These are phyloP conservation scores for Melanotaenia pygmaea DNA, from an alignment of 2,797 vertebrate species.

Conservation along the genomic window DNA sequence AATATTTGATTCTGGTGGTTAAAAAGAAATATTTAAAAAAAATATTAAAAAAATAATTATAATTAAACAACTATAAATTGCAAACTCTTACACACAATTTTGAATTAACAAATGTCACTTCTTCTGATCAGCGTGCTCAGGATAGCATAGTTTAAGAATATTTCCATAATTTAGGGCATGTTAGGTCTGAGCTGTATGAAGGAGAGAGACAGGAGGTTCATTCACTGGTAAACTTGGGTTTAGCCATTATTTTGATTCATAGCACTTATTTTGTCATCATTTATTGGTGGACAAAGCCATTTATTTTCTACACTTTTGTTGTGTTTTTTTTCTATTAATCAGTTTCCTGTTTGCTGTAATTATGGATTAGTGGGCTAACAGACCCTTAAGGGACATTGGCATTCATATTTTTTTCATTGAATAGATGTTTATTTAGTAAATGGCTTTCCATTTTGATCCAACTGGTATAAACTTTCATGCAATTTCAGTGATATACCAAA, in stretches of 20 bases:
- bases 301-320: conserved; percentile 10
- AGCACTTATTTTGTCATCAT: conserved; percentile 8
- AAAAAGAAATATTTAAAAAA: neutral
- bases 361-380: conserved; percentile 24
- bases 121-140: neutral
- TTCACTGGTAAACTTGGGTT: neutral
- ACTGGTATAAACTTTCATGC: conserved; percentile 11
- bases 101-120: neutral
- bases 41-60: neutral
- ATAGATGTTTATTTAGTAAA: conserved; percentile 25
- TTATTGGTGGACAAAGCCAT: conserved; percentile 9
- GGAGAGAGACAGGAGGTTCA: neutral
- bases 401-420: conserved; percentile 9
- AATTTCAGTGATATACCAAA: neutral
- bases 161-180: neutral
- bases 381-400: conserved; percentile 8
- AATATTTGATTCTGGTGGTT: conserved; percentile 1
- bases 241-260: conserved; percentile 2
- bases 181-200: neutral
- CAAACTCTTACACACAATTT: neutral
- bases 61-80: neutral
- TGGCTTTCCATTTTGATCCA: conserved; percentile 20
- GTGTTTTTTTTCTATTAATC: conserved; percentile 13
- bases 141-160: neutral
- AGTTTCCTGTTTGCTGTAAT: conserved; percentile 14